phyloP scores from a whole-genome alignment of 2,797 vertebrate species.

The Heteromormyrus szaboi region DNA sequence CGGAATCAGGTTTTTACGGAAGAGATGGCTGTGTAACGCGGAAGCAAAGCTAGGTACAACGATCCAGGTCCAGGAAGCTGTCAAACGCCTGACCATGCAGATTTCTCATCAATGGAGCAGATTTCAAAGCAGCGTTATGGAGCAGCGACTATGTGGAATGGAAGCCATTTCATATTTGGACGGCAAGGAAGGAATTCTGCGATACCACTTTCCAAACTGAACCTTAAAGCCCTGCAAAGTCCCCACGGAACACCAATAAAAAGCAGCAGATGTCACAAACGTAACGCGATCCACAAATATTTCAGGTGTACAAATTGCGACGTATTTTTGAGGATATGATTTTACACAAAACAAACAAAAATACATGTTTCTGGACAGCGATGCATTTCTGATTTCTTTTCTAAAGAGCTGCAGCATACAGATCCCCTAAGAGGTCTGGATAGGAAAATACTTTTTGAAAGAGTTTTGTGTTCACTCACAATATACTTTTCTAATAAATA shows the following conservation, averaged over 20 bases:
- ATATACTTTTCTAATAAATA: no score
- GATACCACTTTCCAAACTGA: neutral
- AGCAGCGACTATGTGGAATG: neutral
- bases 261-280: neutral
- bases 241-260: neutral
- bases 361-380: no score
- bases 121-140: neutral
- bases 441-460: no score
- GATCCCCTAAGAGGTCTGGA: no score
- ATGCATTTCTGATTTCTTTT: no score
- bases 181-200: neutral
- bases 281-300: neutral
- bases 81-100: neutral
- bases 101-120: neutral
- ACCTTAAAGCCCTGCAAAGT: neutral
- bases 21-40: neutral
- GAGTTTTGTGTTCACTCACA: no score
- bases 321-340: neutral
- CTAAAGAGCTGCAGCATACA: no score
- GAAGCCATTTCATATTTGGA: neutral
- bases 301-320: neutral
- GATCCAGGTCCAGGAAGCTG: neutral
- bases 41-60: neutral
- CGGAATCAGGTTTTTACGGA: neutral
- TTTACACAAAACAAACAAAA: neutral